Evolutionary conservation across 1,140 invertebrate genomes (phyloP), one percentile per base, ranked within the genome.

Genomic region (Camponotus pennsylvanicus): DNA sequence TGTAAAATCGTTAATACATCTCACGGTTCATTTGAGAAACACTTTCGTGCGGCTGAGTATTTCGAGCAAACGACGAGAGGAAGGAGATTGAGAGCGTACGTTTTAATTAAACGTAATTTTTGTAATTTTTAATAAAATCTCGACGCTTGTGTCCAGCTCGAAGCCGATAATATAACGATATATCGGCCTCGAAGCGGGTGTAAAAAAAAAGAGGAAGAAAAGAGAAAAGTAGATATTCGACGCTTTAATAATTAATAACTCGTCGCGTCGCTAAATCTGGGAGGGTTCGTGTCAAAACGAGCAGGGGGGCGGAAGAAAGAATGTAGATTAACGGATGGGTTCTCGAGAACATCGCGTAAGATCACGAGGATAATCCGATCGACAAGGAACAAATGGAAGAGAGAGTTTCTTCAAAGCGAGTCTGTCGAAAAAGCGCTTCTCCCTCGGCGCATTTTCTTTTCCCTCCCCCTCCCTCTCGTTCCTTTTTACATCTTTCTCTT

Each of bases 91-190:
- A 6, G 52, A 18, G 37, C 11, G 5, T 13, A 21, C 15, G 52
- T 75, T 83, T 83, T 83, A 75, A 83, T 83, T 83, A 83, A 73
- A 83, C 55, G 79, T 69, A 32, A 27, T 27, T 27, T 27, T 27
- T 37, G 55, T 83, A 83, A 83, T 83, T 83, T 83, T 83, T 83
- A 49, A 83, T 83, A 83, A 83, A 83, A 61, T 40, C 55, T 73
- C 55, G n/a, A 32, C 45, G 45, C 73, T 45, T 32, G 55, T 49
- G 40, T 11, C 18, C 55, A 37, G n/a, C 63, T 69, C 63, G 61
- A 37, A 78, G 77, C 37, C 18, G 40, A 83, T 69, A 42, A 73
- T 83, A 83, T 63, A 73, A 83, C 79, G 79, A 83, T 63, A 83
- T 75, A 83, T 83, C 79, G 69, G 13, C 18, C 52, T 34, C 34